phyloP scores from a whole-genome alignment of 2,113 vertebrate species.

The Polypterus bichir region DNA sequence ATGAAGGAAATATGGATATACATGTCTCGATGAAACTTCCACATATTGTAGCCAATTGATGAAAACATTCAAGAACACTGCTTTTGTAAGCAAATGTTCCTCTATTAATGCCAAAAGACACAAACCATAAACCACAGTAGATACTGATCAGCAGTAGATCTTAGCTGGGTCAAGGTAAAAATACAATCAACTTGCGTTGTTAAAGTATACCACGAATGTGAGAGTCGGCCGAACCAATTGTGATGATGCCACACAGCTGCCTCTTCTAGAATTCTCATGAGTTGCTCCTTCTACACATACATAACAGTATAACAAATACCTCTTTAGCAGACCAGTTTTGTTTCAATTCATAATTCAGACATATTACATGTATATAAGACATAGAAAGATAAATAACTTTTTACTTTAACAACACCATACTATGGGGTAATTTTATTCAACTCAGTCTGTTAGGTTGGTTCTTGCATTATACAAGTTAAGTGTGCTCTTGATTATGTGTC shows the following conservation, averaged over 20 bases:
- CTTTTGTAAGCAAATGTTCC: conserved; percentile 33
- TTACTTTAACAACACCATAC: too few species aligned
- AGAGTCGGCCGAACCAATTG: conserved; percentile 12
- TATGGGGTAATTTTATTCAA: too few species aligned
- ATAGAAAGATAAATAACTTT: too few species aligned
- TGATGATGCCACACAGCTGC: not conserved
- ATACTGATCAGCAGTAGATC: conserved; percentile 11
- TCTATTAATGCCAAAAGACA: conserved; percentile 44
- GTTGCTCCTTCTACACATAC: too few species aligned
- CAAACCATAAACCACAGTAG: conserved; percentile 34
- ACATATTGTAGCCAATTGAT: conserved; percentile 45
- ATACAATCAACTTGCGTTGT: conserved; percentile 12
- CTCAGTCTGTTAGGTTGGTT: too few species aligned
- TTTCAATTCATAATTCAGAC: too few species aligned
- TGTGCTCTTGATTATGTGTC: too few species aligned
- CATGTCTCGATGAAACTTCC: conserved; percentile 38
- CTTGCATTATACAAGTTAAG: too few species aligned
- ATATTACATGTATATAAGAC: too few species aligned
- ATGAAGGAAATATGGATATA: conserved; percentile 48
- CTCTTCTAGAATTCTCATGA: too few species aligned
- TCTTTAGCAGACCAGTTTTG: too few species aligned
- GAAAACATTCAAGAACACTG: conserved; percentile 39
- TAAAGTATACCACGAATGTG: conserved; percentile 2
- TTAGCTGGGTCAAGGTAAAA: conserved; percentile 10
- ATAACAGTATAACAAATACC: too few species aligned